Conservation (phyloP, 1,140 invertebrate genomes). For the Philotrypesis tridentata region DNA sequence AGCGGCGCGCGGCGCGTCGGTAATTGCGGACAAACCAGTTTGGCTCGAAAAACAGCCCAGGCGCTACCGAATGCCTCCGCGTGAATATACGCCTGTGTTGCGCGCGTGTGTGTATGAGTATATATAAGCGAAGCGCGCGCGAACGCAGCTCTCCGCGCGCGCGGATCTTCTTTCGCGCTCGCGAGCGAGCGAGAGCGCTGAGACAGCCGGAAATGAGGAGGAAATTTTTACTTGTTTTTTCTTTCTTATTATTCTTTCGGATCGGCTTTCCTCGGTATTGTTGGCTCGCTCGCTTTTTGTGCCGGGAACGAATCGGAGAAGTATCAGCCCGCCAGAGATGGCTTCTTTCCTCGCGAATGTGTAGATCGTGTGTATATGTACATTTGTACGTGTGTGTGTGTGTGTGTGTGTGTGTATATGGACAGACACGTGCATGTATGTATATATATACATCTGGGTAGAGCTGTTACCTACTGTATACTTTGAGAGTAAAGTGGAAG, state of each 20-base stretch:
- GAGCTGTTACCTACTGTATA: neutral
- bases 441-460: too few species aligned
- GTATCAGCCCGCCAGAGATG: neutral
- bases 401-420: too few species aligned
- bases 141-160: too few species aligned
- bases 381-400: too few species aligned
- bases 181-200: too few species aligned
- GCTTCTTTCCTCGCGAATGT: slow-evolving; percentile 8
- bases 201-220: slow-evolving; percentile 41
- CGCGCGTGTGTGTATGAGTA: too few species aligned
- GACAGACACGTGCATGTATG: too few species aligned
- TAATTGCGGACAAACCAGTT: slow-evolving; percentile 34
- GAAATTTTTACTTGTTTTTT: neutral
- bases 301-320: neutral
- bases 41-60: slow-evolving; percentile 36
- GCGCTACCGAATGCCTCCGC: slow-evolving; percentile 31
- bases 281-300: neutral
- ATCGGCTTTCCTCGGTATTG: neutral
- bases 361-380: too few species aligned
- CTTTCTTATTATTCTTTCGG: neutral
- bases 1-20: neutral
- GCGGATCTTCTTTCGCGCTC: slow-evolving; percentile 13
- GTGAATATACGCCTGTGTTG: neutral
- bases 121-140: too few species aligned
- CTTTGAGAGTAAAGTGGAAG: slow-evolving; percentile 16